These are phyloP conservation scores for Phymastichus coffea DNA, from an alignment of 1,140 invertebrate genomes.

Conservation along the genomic window DNA sequence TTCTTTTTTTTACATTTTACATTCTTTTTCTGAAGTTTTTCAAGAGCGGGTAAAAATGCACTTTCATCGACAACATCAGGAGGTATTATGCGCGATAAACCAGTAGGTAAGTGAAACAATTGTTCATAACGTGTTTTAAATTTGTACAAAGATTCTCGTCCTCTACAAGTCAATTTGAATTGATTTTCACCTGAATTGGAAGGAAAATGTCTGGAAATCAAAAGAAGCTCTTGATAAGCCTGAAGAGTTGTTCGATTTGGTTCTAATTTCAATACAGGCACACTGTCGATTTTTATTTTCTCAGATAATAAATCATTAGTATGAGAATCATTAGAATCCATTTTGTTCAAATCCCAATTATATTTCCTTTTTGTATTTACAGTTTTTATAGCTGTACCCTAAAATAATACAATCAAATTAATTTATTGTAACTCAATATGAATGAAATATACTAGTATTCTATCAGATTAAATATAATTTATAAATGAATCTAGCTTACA, in stretches of 20 bases:
- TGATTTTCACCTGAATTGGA: not conserved
- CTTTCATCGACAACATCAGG: conserved; percentile 24
- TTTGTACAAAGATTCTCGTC: conserved; percentile 34
- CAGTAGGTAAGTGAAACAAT: conserved; percentile 36
- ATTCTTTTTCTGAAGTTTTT: conserved; percentile 19
- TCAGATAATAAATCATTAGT: too few relatives aligned
- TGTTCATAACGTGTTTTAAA: conserved; percentile 43
- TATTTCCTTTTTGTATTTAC: conserved; percentile 12
- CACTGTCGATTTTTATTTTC: not conserved
- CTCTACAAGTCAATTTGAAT: conserved; percentile 15
- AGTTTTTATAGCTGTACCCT: too few relatives aligned
- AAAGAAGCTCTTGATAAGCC: conserved; percentile 23
- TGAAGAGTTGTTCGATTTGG: conserved; percentile 14
- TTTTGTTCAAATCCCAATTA: conserved; percentile 14
- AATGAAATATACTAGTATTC: too few relatives aligned
- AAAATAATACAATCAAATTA: too few relatives aligned
- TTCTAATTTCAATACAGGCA: not conserved
- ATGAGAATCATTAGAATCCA: conserved; percentile 2
- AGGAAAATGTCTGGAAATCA: conserved; percentile 6
- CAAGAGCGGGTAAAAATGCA: conserved; percentile 22
- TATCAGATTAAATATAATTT: conserved; percentile 7
- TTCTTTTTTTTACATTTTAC: conserved; percentile 5
- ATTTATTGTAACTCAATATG: too few relatives aligned
- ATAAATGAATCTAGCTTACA: not conserved
- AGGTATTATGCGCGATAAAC: conserved; percentile 23